Base-by-base conservation (phyloP, 2,113 vertebrate species). In the Brachyhypopomus occidentalis region DNA sequence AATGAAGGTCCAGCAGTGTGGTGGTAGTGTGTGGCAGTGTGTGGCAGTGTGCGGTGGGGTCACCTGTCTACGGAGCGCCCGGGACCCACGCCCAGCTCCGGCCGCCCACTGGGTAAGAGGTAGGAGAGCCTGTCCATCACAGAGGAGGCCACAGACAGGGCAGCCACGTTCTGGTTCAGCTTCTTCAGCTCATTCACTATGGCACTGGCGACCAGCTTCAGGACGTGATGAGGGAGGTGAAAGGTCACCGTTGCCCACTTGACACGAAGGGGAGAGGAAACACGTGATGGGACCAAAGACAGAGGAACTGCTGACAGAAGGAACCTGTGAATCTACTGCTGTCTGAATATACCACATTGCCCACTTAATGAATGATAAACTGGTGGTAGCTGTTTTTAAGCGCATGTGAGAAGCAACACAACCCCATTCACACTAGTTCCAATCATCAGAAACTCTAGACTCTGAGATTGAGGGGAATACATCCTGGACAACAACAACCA, bases 51-150 rank as follows among this genome's bases (percentile, higher is more conserved):
- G 52, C 30, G 6, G 20, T 27, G 14, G 23, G 62, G 9, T 63
- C 76, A 99, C 98, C 98, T 96, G 90, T 99, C 98, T 88, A 99
- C 97, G 85, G 98, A 97, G 84, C 98, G 95, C 52, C 98, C 98
- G 58, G 98, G 98, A 83, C 98, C 98, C 82, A 99, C 96, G 63
- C 98, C 97, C 11, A 99, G 95, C 88, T 99, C 98, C 34, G 96
- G 96, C 77, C 97, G 94, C 58, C 96, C 96, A 34, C 96, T 99
- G 83, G 96, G 96, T 91, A 99, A 95, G 94, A 99, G 97, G 96
- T 99, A 99, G 94, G 97, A 98, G 87, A 99, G 95, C 90, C 98
- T 95, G 94, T 99, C 97, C 97, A 99, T 97, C 91, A 99, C 95
- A 89, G 97, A 98, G 89, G 98, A 99, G 48, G 97, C 97, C 89